A percentile compares a stretch with the other conserved stretches of the same genome.
These are phyloP conservation scores for Periplaneta americana DNA, from an alignment of 1,140 invertebrate species.

Conservation along the genomic window DNA sequence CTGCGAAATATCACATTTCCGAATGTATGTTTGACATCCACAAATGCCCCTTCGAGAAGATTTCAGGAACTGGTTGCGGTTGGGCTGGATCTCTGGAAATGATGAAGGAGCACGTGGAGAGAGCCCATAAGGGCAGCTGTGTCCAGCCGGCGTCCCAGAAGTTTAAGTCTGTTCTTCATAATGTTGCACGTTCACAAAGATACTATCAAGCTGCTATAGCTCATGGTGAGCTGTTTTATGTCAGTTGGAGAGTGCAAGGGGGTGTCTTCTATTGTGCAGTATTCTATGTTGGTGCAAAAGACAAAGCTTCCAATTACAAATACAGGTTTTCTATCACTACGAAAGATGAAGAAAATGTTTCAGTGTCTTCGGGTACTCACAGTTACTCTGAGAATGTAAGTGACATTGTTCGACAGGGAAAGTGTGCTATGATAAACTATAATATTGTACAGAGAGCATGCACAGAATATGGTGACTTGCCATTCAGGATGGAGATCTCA, in stretches of 20 bases:
- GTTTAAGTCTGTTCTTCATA: background rate
- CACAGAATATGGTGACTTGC: background rate
- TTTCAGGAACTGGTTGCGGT: background rate
- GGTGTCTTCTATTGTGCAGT: background rate
- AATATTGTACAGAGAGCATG: background rate
- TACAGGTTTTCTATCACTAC: background rate
- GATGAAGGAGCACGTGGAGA: background rate
- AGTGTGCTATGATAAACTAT: background rate
- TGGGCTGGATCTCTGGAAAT: background rate
- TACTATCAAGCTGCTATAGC: background rate
- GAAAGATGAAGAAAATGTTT: background rate
- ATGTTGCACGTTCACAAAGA: background rate
- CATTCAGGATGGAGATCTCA: background rate
- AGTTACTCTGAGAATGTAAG: background rate
- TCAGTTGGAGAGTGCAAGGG: background rate
- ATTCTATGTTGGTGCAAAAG: background rate
- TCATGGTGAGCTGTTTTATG: background rate
- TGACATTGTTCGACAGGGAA: background rate
- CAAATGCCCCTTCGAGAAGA: background rate
- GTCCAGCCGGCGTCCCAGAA: background rate
- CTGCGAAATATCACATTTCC: background rate
- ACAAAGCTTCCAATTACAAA: background rate
- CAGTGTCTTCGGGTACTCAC: background rate
- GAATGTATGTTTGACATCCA: background rate
- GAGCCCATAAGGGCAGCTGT: background rate